phyloP scores from a whole-genome alignment of 2,113 vertebrate species.

The Siphamia tubifer region DNA sequence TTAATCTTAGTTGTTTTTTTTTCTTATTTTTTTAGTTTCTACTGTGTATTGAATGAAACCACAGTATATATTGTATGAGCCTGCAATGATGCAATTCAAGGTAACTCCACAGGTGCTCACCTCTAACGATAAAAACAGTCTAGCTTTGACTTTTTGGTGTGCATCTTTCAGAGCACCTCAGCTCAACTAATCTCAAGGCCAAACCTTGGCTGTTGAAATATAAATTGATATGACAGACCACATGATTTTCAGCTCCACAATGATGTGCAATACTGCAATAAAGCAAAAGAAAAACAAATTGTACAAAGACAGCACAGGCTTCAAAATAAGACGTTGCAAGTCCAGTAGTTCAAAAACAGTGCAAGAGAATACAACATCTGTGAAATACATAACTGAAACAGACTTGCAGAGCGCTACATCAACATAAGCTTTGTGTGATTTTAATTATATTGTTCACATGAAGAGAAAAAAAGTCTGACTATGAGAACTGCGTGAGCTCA shows the following conservation, averaged over 20 bases:
- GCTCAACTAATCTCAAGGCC: background rate
- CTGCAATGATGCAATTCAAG: slow-evolving; percentile 42
- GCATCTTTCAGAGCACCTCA: slow-evolving; percentile 12
- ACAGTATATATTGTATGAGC: background rate
- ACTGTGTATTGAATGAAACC: background rate
- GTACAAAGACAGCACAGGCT: background rate
- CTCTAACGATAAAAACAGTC: slow-evolving; percentile 1
- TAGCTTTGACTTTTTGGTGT: background rate
- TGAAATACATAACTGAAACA: background rate
- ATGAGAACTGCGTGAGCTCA: too few relatives aligned
- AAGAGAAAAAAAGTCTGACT: too few relatives aligned
- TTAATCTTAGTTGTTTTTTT: too few relatives aligned
- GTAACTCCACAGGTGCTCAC: slow-evolving; percentile 49
- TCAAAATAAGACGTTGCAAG: background rate
- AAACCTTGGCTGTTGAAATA: background rate
- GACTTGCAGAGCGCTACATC: too few relatives aligned
- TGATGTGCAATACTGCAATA: background rate
- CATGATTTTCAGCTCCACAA: background rate
- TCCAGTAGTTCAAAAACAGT: background rate
- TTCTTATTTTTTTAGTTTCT: too few relatives aligned
- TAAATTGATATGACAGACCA: background rate
- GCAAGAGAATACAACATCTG: background rate
- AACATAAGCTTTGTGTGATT: too few relatives aligned
- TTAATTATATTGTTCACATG: too few relatives aligned
- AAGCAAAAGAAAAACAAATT: background rate